These are phyloP conservation scores for Orbicella faveolata DNA, from an alignment of 64 coral and sea anemone species.

Conservation along the genomic window DNA sequence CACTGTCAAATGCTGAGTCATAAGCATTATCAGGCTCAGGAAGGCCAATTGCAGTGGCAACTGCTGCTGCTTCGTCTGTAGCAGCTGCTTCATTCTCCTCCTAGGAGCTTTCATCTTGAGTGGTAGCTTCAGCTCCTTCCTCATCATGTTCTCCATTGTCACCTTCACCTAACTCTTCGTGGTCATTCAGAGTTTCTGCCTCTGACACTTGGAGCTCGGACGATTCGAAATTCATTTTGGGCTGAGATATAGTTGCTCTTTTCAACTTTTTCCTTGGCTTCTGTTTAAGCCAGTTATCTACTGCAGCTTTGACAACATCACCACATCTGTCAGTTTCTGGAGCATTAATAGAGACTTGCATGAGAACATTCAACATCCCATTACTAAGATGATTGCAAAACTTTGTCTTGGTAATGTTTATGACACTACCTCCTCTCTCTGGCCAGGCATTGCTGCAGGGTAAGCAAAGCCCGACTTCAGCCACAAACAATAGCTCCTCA, in stretches of 20 bases:
- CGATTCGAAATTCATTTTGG: background rate
- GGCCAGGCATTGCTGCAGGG: constrained; percentile 49
- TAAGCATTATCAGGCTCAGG: background rate
- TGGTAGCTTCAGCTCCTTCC: background rate
- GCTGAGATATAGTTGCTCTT: background rate
- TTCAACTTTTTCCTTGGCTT: constrained; percentile 4
- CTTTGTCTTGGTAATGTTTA: constrained; percentile 54
- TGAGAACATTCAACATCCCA: constrained; percentile 26
- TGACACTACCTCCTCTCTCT: constrained; percentile 47
- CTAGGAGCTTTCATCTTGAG: background rate
- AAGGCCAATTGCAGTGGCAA: background rate
- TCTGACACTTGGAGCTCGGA: background rate
- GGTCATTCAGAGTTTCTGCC: background rate
- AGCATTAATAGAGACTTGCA: constrained; percentile 54
- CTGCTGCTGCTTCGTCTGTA: background rate
- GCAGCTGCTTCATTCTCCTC: background rate
- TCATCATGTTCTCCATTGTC: background rate
- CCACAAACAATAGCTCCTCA: constrained; percentile 41
- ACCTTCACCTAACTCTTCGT: background rate
- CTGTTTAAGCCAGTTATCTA: constrained; percentile 13
- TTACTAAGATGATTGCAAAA: constrained; percentile 35
- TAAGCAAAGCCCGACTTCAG: constrained; percentile 39
- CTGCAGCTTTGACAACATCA: constrained; percentile 20
- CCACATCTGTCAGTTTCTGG: constrained; percentile 30
- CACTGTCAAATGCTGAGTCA: background rate